Percentiles rank a stretch among this genome's conserved stretches.
Conservation (phyloP, 2,888 invertebrate genomes). For the Caenorhabditis wallacei region DNA sequence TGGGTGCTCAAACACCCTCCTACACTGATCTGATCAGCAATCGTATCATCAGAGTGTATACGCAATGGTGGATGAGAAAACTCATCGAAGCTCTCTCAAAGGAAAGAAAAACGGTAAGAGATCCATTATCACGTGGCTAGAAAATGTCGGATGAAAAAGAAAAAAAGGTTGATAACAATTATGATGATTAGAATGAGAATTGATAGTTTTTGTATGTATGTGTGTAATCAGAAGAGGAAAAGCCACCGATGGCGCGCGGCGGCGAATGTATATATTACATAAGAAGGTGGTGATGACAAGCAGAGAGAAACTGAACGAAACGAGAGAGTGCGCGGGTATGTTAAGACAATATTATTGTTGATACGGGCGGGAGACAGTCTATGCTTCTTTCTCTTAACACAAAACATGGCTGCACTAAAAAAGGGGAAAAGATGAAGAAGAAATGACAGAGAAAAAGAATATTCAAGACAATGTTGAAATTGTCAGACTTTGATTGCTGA, state of each 20-base stretch:
- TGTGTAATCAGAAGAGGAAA: constrained; percentile 56
- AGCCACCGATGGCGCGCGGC: constrained; percentile 42
- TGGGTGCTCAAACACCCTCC: constrained; percentile 46
- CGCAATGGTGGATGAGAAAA: constrained; percentile 1
- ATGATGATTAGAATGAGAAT: constrained; percentile 46
- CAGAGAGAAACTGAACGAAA: constrained; percentile 40
- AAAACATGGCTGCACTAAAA: constrained; percentile 52
- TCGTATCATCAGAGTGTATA: constrained; percentile 22
- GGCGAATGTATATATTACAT: constrained; percentile 61
- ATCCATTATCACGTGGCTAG: not conserved
- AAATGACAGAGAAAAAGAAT: not conserved
- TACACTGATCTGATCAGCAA: constrained; percentile 49
- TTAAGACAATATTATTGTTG: constrained; percentile 65
- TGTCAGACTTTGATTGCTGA: no score
- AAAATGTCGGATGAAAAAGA: not conserved
- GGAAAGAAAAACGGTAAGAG: not conserved
- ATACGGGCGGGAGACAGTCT: constrained; percentile 49
- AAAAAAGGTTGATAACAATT: constrained; percentile 25
- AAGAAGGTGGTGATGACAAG: constrained; percentile 61
- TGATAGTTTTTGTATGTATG: constrained; percentile 50
- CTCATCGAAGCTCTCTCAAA: not conserved
- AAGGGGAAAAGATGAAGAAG: not conserved
- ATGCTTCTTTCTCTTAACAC: constrained; percentile 21
- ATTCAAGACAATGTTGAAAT: no score
- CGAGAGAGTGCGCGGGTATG: constrained; percentile 58